These are phyloP conservation scores for Meleagris gallopavo DNA, from an alignment of 2,113 vertebrate species.

Conservation along the genomic window DNA sequence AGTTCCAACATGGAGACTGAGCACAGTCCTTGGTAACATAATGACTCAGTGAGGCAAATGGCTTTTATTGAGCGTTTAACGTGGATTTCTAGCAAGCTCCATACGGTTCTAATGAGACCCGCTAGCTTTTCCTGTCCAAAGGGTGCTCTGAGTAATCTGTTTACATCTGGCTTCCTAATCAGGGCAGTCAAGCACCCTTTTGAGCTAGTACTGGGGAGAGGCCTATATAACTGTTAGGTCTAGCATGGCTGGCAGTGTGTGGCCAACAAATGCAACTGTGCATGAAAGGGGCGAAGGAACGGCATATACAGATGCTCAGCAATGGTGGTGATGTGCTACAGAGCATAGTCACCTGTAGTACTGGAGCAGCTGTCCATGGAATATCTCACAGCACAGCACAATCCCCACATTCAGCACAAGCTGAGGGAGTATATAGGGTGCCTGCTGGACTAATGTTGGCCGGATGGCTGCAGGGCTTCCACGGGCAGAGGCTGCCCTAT, in stretches of 20 bases:
- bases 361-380: neutral
- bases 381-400: no score
- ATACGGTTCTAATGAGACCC: neutral
- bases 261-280: neutral
- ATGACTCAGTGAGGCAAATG: neutral
- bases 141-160: neutral
- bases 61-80: neutral
- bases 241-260: fast-evolving
- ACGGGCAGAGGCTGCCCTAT: neutral
- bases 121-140: neutral
- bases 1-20: neutral
- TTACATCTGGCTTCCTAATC: neutral
- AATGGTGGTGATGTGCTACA: neutral
- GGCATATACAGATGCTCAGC: neutral
- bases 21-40: neutral
- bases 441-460: fast-evolving
- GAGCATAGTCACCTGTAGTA: neutral
- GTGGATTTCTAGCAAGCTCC: neutral
- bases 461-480: neutral
- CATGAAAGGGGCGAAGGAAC: neutral
- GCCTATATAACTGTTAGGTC: neutral
- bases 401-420: no score
- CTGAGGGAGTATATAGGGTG: no score
- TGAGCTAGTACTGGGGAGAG: neutral
- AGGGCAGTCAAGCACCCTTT: neutral